Evolutionary conservation across 2,888 invertebrate genomes (phyloP).

Genomic region (Amaurobius ferox): DNA sequence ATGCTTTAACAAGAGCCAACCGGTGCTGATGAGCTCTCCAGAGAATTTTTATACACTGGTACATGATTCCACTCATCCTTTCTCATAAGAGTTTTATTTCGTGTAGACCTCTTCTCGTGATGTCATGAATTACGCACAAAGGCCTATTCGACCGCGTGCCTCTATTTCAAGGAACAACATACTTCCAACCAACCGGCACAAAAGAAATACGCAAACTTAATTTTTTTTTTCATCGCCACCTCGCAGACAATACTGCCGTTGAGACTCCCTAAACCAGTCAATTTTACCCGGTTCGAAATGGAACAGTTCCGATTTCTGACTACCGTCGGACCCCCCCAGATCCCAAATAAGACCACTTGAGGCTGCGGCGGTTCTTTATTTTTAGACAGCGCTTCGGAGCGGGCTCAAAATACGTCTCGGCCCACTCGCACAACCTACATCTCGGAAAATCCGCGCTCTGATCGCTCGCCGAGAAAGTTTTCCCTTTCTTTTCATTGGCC

Average conservation of each 20-base stretch:
- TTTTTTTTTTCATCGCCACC: background rate
- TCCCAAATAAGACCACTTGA: slow-evolving; percentile 8
- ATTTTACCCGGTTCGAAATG: slow-evolving; percentile 14
- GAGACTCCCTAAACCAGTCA: background rate
- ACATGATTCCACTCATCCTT: too few relatives aligned
- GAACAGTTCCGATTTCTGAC: slow-evolving; percentile 62
- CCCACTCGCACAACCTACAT: slow-evolving; percentile 4
- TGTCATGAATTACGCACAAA: too few relatives aligned
- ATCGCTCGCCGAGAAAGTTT: background rate
- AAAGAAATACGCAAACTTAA: background rate
- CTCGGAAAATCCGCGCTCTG: background rate
- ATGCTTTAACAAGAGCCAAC: too few relatives aligned
- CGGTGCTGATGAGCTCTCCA: too few relatives aligned
- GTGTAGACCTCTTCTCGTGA: too few relatives aligned
- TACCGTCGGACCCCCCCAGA: background rate
- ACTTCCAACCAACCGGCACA: background rate
- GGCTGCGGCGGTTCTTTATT: background rate
- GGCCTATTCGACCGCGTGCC: too few relatives aligned
- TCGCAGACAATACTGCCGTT: background rate
- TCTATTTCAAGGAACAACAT: background rate
- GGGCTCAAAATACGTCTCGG: background rate
- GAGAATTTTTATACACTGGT: too few relatives aligned
- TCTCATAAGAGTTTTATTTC: too few relatives aligned
- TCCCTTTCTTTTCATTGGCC: background rate
- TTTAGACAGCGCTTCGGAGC: background rate